Conservation (phyloP, 2,113 vertebrate species). For the Propithecus coquereli region DNA sequence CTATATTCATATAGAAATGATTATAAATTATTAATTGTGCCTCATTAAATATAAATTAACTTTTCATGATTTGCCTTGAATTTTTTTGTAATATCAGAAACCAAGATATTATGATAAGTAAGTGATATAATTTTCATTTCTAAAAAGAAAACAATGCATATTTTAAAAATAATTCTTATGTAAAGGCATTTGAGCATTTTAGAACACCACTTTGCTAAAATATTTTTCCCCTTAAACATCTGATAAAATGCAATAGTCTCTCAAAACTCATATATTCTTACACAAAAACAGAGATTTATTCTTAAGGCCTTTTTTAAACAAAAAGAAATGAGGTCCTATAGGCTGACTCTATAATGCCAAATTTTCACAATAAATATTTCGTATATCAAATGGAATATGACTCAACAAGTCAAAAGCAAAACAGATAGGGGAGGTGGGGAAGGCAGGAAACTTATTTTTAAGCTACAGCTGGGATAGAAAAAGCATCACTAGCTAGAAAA, state of each 20-base stretch:
- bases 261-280: slow-evolving; percentile 26
- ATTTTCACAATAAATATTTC: slow-evolving; percentile 6
- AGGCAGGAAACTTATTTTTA: neutral
- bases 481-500: neutral
- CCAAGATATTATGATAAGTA: neutral
- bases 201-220: neutral
- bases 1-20: neutral
- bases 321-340: neutral
- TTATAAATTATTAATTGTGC: neutral
- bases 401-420: neutral
- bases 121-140: slow-evolving; percentile 18
- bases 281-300: neutral
- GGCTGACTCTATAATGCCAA: neutral
- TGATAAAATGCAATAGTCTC: slow-evolving; percentile 23
- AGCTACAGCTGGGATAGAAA: neutral
- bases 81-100: slow-evolving; percentile 34
- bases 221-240: neutral
- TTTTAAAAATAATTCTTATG: neutral
- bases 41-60: slow-evolving; percentile 26
- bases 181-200: neutral
- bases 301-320: neutral
- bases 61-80: slow-evolving; percentile 5
- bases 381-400: neutral
- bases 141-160: slow-evolving; percentile 7
- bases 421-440: neutral